A percentile compares a stretch with the other conserved stretches of the same genome.
Conservation (phyloP, 92 coral and sea anemone genomes). For the Porites lobata region DNA sequence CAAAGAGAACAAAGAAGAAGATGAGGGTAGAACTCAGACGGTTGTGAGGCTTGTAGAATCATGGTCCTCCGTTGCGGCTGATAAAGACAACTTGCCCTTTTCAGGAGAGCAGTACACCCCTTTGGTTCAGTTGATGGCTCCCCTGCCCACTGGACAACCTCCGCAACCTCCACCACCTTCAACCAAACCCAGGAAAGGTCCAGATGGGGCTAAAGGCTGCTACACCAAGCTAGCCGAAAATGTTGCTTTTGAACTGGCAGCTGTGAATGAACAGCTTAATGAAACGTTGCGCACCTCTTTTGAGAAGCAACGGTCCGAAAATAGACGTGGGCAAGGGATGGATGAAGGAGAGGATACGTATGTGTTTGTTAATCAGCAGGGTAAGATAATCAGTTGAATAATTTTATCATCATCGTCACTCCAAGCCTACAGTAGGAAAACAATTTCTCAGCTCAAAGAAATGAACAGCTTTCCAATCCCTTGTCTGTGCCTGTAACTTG, state of each 20-base stretch:
- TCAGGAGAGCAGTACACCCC: conserved; percentile 13
- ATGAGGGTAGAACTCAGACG: neutral
- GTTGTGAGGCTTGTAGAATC: neutral
- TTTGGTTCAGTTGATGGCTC: conserved; percentile 22
- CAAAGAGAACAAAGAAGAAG: neutral
- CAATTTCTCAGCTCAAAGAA: neutral
- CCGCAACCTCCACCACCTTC: conserved; percentile 12
- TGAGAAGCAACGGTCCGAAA: neutral
- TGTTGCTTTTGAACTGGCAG: conserved; percentile 63
- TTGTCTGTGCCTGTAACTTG: too few relatives aligned
- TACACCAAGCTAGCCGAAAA: conserved; percentile 76
- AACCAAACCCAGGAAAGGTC: conserved; percentile 21
- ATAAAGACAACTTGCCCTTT: neutral
- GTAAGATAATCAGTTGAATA: neutral
- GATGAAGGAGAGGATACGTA: conserved; percentile 47
- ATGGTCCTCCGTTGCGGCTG: too few relatives aligned
- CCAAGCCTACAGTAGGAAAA: neutral
- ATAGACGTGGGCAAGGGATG: conserved; percentile 1
- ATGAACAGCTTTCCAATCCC: neutral
- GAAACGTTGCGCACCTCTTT: conserved; percentile 9
- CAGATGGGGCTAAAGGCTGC: conserved; percentile 59
- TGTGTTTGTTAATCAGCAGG: conserved; percentile 57
- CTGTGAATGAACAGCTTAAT: conserved; percentile 64
- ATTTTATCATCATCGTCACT: neutral
- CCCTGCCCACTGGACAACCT: conserved; percentile 8